Percentiles rank a stretch among this genome's conserved stretches.
phyloP scores from a whole-genome alignment of 2,797 vertebrate species.

The Eulemur coronatus region DNA sequence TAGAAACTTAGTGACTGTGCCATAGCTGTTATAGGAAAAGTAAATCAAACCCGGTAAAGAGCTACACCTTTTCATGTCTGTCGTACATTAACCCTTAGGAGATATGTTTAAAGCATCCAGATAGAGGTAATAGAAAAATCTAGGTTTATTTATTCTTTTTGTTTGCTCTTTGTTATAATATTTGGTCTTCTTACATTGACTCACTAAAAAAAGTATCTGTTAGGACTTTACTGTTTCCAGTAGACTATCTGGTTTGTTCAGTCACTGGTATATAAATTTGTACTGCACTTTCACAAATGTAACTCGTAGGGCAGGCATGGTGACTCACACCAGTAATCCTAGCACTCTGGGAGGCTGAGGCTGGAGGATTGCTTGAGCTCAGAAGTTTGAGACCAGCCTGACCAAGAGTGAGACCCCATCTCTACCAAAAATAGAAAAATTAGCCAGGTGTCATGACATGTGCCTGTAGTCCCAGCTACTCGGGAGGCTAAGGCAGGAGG shows the following conservation, averaged over 20 bases:
- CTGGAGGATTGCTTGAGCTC: no score
- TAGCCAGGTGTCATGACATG: no score
- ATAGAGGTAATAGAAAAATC: not conserved
- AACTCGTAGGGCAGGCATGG: not conserved
- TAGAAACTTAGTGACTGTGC: not conserved
- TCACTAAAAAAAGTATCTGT: not conserved
- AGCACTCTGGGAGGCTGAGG: no score
- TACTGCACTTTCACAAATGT: slow-evolving; percentile 17
- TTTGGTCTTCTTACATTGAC: not conserved
- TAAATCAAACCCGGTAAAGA: not conserved
- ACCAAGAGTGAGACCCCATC: no score
- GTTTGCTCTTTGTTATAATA: not conserved
- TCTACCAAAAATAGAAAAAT: no score
- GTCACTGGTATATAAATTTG: not conserved
- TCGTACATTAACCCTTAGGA: not conserved
- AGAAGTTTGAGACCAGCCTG: no score
- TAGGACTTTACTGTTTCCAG: not conserved
- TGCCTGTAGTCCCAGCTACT: no score
- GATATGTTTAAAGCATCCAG: not conserved
- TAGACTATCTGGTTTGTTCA: not conserved
- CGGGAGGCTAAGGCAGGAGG: no score
- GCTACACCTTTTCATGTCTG: not conserved
- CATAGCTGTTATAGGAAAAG: not conserved
- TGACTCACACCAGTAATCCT: no score
- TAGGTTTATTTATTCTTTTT: not conserved